These are phyloP conservation scores for Tetranychus piercei DNA, from an alignment of 2,888 invertebrate species.

Conservation along the genomic window DNA sequence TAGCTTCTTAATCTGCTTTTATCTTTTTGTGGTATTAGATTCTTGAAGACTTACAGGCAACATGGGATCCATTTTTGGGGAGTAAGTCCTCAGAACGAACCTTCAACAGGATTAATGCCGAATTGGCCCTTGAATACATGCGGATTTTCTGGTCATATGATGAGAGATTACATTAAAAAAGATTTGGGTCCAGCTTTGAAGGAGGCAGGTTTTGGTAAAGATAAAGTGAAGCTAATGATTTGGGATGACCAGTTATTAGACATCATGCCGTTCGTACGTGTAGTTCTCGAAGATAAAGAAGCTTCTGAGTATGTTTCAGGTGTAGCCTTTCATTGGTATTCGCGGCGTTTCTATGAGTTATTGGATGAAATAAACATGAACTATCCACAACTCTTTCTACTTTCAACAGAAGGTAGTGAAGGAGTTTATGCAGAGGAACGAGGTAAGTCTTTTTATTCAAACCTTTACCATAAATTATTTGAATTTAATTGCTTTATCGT, in stretches of 20 bases:
- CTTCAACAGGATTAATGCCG: slow-evolving; percentile 34
- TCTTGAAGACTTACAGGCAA: slow-evolving; percentile 53
- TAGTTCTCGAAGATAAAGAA: slow-evolving; percentile 27
- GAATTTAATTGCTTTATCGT: not conserved
- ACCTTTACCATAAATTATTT: not conserved
- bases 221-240: slow-evolving; percentile 46
- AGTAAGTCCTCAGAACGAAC: slow-evolving; percentile 71
- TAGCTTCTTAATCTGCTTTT: too few species aligned
- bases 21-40: slow-evolving; percentile 37
- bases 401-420: slow-evolving; percentile 62
- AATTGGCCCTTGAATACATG: slow-evolving; percentile 37
- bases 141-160: slow-evolving; percentile 25
- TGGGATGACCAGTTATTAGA: slow-evolving; percentile 43
- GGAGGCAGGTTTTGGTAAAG: slow-evolving; percentile 37
- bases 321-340: slow-evolving; percentile 66
- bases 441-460: slow-evolving; percentile 20
- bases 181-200: slow-evolving; percentile 56
- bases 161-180: slow-evolving; percentile 49
- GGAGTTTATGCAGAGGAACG: slow-evolving; percentile 32
- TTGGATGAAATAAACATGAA: not conserved
- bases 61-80: slow-evolving; percentile 51
- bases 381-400: slow-evolving; percentile 48
- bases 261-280: not conserved
- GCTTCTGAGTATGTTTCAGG: slow-evolving; percentile 43
- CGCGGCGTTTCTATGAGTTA: slow-evolving; percentile 24